phyloP scores from a whole-genome alignment of 2,888 invertebrate genomes.

The Acanthosepion lycidas region DNA sequence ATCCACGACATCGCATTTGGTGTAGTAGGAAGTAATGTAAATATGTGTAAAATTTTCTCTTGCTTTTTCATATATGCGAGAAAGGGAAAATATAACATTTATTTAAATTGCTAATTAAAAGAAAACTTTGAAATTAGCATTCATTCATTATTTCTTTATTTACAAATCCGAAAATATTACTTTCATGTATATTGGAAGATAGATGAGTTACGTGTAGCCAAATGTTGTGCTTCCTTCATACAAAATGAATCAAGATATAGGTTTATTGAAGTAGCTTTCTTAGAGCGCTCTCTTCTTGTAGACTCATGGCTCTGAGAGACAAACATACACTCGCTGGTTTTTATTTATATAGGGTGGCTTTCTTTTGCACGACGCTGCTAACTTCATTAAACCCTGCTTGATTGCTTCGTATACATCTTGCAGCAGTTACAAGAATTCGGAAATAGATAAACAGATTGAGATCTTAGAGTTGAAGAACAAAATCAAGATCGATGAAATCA shows the following conservation, averaged over 20 bases:
- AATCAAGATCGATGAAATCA: constrained; percentile 1
- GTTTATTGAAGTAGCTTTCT: neutral
- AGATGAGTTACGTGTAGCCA: too few species aligned
- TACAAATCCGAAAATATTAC: too few species aligned
- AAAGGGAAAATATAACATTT: too few species aligned
- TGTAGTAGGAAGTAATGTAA: too few species aligned
- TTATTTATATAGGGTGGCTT: neutral
- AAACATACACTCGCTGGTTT: neutral
- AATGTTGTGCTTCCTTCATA: too few species aligned
- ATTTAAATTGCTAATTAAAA: too few species aligned
- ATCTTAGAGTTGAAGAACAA: neutral
- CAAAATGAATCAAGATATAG: neutral
- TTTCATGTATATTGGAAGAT: too few species aligned
- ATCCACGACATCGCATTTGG: too few species aligned
- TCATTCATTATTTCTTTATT: too few species aligned
- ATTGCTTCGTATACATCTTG: neutral
- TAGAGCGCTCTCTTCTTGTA: neutral
- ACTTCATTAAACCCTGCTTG: neutral
- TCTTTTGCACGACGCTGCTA: neutral
- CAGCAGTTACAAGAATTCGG: neutral
- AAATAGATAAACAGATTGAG: constrained; percentile 13
- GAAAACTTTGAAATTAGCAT: too few species aligned
- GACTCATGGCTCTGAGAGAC: neutral
- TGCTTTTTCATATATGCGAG: too few species aligned
- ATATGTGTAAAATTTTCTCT: too few species aligned